Conservation (phyloP, 2,113 vertebrate species). For the Procavia capensis region DNA sequence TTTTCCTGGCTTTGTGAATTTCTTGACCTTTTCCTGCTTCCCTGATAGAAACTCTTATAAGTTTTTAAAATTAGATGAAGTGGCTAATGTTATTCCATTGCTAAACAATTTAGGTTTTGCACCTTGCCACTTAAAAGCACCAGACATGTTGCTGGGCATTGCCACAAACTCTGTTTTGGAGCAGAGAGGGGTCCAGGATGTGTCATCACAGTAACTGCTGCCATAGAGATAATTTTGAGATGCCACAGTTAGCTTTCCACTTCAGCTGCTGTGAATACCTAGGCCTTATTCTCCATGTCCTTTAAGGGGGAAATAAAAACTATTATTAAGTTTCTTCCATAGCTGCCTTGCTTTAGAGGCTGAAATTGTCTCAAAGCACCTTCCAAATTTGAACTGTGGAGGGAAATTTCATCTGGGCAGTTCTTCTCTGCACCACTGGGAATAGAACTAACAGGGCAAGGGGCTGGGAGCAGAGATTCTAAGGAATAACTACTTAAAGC, state of each 20-base stretch:
- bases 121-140: conserved; percentile 74
- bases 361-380: conserved; percentile 68
- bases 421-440: conserved; percentile 21
- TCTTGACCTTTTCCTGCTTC: conserved; percentile 16
- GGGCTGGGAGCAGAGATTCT: conserved; percentile 75
- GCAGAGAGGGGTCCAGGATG: neutral
- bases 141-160: conserved; percentile 1
- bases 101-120: conserved; percentile 76
- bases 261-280: conserved; percentile 66
- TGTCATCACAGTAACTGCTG: conserved; percentile 59
- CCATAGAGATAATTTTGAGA: conserved; percentile 55
- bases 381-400: conserved; percentile 65
- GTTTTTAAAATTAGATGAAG: conserved; percentile 67
- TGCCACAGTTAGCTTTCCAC: conserved; percentile 14
- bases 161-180: conserved; percentile 39
- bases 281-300: conserved; percentile 34
- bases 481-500: conserved; percentile 87
- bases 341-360: conserved; percentile 51
- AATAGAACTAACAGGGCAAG: conserved; percentile 64
- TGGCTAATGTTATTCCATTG: conserved; percentile 61
- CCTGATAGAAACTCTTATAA: conserved; percentile 58
- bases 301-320: conserved; percentile 56
- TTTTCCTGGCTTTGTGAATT: conserved; percentile 54
- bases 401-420: conserved; percentile 67
- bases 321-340: conserved; percentile 65